Evolutionary conservation across 1,140 invertebrate species (phyloP).

Genomic region (Drosophila ambigua): DNA sequence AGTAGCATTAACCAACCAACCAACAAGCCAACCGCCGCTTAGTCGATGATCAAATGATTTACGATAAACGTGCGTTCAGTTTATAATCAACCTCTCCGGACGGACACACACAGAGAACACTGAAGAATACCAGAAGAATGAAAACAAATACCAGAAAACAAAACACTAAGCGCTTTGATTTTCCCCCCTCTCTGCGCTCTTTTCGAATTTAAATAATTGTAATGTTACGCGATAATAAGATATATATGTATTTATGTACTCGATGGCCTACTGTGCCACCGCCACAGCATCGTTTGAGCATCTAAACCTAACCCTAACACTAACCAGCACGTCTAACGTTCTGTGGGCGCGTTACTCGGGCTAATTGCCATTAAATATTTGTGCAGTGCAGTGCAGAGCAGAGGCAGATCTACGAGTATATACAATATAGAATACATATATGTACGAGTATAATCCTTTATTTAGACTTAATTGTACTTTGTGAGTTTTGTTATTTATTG

Average conservation of each 20-base stretch:
- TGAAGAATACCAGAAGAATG: neutral
- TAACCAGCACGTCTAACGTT: conserved; percentile 60
- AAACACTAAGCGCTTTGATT: conserved; percentile 73
- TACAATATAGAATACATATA: conserved; percentile 30
- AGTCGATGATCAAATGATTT: conserved; percentile 52
- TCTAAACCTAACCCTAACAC: conserved; percentile 4
- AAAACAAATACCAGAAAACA: conserved; percentile 21
- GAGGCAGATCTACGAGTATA: conserved; percentile 25
- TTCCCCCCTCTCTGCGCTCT: conserved; percentile 61
- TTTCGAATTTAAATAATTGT: conserved; percentile 80
- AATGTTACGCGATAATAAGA: conserved; percentile 62
- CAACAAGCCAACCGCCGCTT: conserved; percentile 16
- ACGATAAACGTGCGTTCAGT: conserved; percentile 41
- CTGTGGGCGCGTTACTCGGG: conserved; percentile 41
- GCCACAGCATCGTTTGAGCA: conserved; percentile 17
- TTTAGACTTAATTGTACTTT: conserved; percentile 74
- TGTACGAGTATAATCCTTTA: conserved; percentile 32
- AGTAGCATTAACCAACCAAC: conserved; percentile 50
- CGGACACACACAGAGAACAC: conserved; percentile 2
- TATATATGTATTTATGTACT: conserved; percentile 39
- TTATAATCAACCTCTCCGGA: conserved; percentile 23
- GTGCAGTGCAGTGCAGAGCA: conserved; percentile 9
- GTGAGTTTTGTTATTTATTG: conserved; percentile 82
- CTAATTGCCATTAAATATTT: conserved; percentile 26
- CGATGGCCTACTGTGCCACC: conserved; percentile 22